A percentile compares a stretch with the other conserved stretches of the same genome.
These are phyloP conservation scores for Nemoura dubitans DNA, from an alignment of 2,888 invertebrate species.

Conservation along the genomic window DNA sequence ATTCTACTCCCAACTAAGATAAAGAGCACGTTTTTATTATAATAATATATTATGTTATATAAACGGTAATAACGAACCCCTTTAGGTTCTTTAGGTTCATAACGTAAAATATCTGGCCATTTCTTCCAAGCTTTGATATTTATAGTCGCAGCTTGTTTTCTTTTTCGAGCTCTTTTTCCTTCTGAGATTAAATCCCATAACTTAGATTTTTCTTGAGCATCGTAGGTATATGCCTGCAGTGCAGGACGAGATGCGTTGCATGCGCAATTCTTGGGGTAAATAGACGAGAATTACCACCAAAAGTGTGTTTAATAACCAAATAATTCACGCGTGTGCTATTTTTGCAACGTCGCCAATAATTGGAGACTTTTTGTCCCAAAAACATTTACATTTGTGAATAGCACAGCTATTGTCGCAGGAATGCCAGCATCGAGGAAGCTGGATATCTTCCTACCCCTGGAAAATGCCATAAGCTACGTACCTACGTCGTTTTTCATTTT, in stretches of 20 bases:
- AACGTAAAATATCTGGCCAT: constrained; percentile 37
- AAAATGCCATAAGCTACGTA: background rate
- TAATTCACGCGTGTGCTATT: no score
- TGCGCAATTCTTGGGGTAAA: no score
- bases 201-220: constrained; percentile 39
- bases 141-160: constrained; percentile 36
- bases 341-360: no score
- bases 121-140: constrained; percentile 37
- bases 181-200: constrained; percentile 40
- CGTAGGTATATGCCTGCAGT: constrained; percentile 5
- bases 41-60: constrained; percentile 39
- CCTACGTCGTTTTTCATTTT: constrained; percentile 3
- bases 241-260: no score
- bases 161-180: constrained; percentile 38
- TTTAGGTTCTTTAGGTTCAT: constrained; percentile 33
- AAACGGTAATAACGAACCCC: constrained; percentile 35
- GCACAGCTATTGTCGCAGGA: background rate
- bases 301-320: no score
- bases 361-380: no score
- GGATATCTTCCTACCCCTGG: background rate
- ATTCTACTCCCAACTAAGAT: constrained; percentile 17
- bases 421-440: background rate
- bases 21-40: constrained; percentile 35
- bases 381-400: no score
- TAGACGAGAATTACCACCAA: no score